phyloP scores from a whole-genome alignment of 1,140 invertebrate species.

The Sminthurides bifidus region DNA sequence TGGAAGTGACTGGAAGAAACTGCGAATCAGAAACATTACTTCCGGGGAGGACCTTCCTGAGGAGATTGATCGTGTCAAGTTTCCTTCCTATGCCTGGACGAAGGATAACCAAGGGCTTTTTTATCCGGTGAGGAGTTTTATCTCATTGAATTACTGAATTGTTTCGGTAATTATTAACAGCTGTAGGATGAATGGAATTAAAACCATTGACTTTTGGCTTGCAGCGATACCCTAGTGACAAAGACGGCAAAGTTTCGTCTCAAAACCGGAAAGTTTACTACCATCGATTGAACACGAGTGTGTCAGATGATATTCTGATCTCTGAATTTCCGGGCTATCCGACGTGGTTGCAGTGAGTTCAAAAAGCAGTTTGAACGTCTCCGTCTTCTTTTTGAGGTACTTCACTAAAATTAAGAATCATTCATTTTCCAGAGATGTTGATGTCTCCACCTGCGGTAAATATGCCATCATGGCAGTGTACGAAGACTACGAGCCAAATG shows the following conservation, averaged over 20 bases:
- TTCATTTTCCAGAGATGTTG: neutral
- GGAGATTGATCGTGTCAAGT: constrained; percentile 79
- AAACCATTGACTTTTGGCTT: neutral
- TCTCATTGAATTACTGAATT: neutral
- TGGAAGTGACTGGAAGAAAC: constrained; percentile 90
- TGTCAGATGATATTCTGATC: constrained; percentile 3
- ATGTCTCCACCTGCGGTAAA: too few species aligned
- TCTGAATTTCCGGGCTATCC: constrained; percentile 36
- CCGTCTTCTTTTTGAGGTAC: too few species aligned
- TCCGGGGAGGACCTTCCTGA: constrained; percentile 79
- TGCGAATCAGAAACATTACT: constrained; percentile 65
- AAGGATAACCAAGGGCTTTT: constrained; percentile 90
- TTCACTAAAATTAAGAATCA: too few species aligned
- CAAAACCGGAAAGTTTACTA: constrained; percentile 61
- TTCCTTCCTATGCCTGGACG: constrained; percentile 81
- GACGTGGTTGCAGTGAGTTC: constrained; percentile 44
- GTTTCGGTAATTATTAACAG: neutral
- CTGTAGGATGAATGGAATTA: neutral
- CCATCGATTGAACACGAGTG: constrained; percentile 14
- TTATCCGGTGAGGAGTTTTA: constrained; percentile 49
- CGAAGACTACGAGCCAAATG: neutral
- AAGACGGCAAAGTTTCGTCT: neutral
- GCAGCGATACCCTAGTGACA: too few species aligned
- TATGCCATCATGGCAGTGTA: neutral
- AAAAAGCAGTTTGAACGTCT: too few species aligned